Percentiles rank a stretch among this genome's conserved stretches.
These are phyloP conservation scores for Diuraphis noxia DNA, from an alignment of 1,140 invertebrate species.

Conservation along the genomic window DNA sequence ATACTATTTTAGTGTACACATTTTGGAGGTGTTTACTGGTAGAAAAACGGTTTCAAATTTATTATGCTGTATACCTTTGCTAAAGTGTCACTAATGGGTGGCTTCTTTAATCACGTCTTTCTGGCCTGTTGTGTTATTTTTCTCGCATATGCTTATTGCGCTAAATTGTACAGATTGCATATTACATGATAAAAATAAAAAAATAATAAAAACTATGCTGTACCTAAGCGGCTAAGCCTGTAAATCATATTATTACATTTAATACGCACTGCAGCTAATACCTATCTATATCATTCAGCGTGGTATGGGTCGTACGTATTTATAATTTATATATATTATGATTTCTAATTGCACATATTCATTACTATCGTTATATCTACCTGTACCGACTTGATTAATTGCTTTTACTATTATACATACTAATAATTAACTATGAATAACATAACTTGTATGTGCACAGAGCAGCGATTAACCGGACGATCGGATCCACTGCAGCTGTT, in stretches of 20 bases:
- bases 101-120: too few species aligned
- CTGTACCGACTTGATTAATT: neutral
- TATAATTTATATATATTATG: neutral
- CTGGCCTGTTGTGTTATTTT: too few species aligned
- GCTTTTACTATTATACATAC: neutral
- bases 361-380: neutral
- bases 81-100: too few species aligned
- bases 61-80: too few species aligned
- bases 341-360: neutral
- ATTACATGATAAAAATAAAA: too few species aligned
- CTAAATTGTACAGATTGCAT: too few species aligned
- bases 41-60: constrained; percentile 23
- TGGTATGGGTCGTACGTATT: neutral
- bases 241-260: neutral
- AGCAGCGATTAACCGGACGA: too few species aligned
- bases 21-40: neutral
- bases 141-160: too few species aligned
- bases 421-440: neutral
- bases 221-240: too few species aligned
- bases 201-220: too few species aligned
- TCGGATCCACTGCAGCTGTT: too few species aligned
- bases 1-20: neutral
- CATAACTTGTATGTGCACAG: too few species aligned
- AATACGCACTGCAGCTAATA: neutral
- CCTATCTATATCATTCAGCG: neutral